Base-by-base conservation (phyloP, 1,140 invertebrate species). In the Phymorhynchus buccinoides region DNA sequence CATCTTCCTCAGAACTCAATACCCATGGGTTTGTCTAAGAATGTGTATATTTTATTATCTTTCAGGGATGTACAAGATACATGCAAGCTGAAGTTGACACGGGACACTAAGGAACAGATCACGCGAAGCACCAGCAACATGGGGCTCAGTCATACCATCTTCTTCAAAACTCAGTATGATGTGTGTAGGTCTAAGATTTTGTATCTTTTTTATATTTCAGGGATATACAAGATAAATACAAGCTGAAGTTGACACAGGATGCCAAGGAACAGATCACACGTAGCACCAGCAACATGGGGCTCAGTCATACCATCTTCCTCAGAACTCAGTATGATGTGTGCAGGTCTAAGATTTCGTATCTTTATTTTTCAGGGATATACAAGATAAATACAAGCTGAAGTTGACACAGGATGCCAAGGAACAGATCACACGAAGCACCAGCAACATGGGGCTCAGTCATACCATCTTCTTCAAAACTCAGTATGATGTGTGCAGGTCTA, bases 311-410 rank as follows among this genome's bases (percentile, higher is more conserved):
- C 27, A 89, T 94, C 39, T 93, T 94, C 84, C 90, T 93, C 14
- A 90, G 91, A 6, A 93, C 93, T 4, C 93, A 94, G 89, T 94
- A 94, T 85, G 92, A 94, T 84, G 91, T 93, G n/a, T n/a, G n/a
- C n/a, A n/a, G n/a, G n/a, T n/a, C n/a, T n/a, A n/a, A n/a, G n/a
- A n/a, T n/a, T n/a, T n/a, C n/a, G n/a, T n/a, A n/a, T n/a, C n/a
- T n/a, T n/a, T n/a, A n/a, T n/a, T n/a, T n/a, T n/a, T n/a, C 88
- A 93, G 93, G 77, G 91, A 93, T 83, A 93, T 93, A 42, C 90
- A 93, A 85, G 92, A 93, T 87, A 93, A 91, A 83, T 93, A 92
- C 87, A 91, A 92, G 85, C 89, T 93, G 84, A 91, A 90, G 83
- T 84, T 93, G 41, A 93, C 92, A 6, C 84, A 87, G 41, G 92